A percentile compares a stretch with the other conserved stretches of the same genome.
Conservation (phyloP, 1,140 invertebrate species). For the Holcopasites calliopsidis region DNA sequence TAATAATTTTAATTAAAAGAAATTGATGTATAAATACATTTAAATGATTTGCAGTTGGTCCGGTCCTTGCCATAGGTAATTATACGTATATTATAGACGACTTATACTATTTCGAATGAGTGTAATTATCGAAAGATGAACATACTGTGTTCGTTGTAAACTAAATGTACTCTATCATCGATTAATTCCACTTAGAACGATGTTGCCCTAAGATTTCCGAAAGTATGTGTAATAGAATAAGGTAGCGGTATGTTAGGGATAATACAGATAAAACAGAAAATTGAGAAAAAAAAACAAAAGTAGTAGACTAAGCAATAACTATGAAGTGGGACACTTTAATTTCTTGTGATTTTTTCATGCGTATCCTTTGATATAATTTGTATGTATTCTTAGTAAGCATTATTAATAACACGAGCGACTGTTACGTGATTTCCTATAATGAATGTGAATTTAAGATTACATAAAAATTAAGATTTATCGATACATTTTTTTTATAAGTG, state of each 20-base stretch:
- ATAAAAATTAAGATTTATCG: conserved; percentile 38
- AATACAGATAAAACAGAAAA: conserved; percentile 4
- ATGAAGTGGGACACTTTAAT: conserved; percentile 45
- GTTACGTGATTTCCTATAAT: conserved; percentile 30
- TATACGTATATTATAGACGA: conserved; percentile 46
- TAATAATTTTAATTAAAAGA: not conserved
- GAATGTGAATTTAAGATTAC: conserved; percentile 9
- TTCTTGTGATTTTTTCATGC: conserved; percentile 39
- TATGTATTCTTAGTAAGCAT: conserved; percentile 29
- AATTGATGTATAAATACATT: not conserved
- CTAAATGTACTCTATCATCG: conserved; percentile 53
- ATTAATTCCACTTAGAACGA: conserved; percentile 33
- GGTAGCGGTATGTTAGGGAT: conserved; percentile 14
- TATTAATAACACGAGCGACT: conserved; percentile 19
- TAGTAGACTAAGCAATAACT: conserved; percentile 26
- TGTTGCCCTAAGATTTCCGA: conserved; percentile 32
- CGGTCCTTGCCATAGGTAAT: conserved; percentile 62
- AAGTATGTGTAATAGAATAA: conserved; percentile 40
- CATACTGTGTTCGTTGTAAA: conserved; percentile 47
- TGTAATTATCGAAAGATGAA: conserved; percentile 34
- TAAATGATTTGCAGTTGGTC: conserved; percentile 38
- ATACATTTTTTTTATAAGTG: conserved; percentile 16
- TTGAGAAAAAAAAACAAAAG: conserved; percentile 9
- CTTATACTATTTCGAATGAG: conserved; percentile 43
- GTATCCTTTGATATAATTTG: conserved; percentile 29